A percentile compares a stretch with the other conserved stretches of the same genome.
These are phyloP conservation scores for Hirtodrosophila alboralis DNA, from an alignment of 2,888 invertebrate genomes.

Conservation along the genomic window DNA sequence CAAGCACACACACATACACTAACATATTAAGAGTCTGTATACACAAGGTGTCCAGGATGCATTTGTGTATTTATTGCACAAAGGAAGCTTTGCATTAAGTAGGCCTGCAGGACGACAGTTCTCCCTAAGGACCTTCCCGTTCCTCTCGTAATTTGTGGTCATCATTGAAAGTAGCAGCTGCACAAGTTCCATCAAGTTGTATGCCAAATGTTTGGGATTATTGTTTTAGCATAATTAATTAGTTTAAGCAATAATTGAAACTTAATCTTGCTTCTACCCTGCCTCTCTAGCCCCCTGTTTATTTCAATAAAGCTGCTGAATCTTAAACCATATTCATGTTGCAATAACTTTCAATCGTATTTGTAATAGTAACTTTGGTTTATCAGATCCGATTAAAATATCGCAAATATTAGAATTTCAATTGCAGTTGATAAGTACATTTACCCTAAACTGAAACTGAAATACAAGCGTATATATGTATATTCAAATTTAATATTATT, in stretches of 20 bases:
- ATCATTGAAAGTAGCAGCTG: slow-evolving; percentile 49
- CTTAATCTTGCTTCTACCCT: slow-evolving; percentile 28
- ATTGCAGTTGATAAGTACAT: too few species aligned
- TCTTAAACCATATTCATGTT: slow-evolving; percentile 16
- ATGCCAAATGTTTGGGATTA: slow-evolving; percentile 65
- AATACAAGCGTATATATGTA: too few species aligned
- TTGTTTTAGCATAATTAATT: slow-evolving; percentile 74
- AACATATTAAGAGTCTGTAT: slow-evolving; percentile 2
- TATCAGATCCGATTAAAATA: too few species aligned
- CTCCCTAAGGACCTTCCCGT: slow-evolving; percentile 15
- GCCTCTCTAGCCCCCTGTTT: not conserved
- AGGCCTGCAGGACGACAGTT: slow-evolving; percentile 33
- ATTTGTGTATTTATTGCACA: slow-evolving; percentile 71
- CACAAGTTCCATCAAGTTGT: slow-evolving; percentile 48
- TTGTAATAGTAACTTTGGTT: too few species aligned
- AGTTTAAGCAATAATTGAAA: slow-evolving; percentile 70
- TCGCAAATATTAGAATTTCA: too few species aligned
- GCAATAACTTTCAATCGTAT: slow-evolving; percentile 6
- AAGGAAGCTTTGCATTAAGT: slow-evolving; percentile 48
- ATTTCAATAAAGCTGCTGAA: not conserved
- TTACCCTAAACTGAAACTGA: not conserved
- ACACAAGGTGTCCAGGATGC: slow-evolving; percentile 29
- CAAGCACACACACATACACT: slow-evolving; percentile 3
- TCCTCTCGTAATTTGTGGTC: not conserved
- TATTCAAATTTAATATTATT: too few species aligned